phyloP scores from a whole-genome alignment of 2,888 invertebrate species.

The Eristalinus aeneus region DNA sequence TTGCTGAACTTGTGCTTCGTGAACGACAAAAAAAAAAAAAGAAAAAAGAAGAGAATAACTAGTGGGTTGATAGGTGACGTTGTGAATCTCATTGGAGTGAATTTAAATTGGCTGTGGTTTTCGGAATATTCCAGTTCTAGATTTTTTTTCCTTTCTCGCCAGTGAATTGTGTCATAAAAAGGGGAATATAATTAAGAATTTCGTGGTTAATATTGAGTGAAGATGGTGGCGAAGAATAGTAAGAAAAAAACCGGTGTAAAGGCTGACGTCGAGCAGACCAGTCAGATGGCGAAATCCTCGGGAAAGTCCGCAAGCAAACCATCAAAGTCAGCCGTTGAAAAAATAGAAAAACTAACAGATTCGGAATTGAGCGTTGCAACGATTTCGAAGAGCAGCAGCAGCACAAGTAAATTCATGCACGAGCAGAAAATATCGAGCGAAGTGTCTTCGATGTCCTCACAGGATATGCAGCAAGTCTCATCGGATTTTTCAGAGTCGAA shows the following conservation, averaged over 20 bases:
- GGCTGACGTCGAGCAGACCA: slow-evolving; percentile 70
- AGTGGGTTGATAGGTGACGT: slow-evolving; percentile 39
- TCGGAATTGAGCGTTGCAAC: slow-evolving; percentile 25
- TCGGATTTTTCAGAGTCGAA: slow-evolving; percentile 34
- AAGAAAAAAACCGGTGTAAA: slow-evolving; percentile 75
- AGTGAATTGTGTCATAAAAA: background rate
- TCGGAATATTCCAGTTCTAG: slow-evolving; percentile 1
- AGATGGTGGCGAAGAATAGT: slow-evolving; percentile 78
- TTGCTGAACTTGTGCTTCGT: slow-evolving; percentile 45
- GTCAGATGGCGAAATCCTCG: slow-evolving; percentile 11
- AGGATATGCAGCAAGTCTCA: slow-evolving; percentile 31
- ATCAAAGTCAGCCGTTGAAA: slow-evolving; percentile 27
- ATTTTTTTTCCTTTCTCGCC: no score
- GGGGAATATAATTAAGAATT: background rate
- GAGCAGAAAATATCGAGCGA: slow-evolving; percentile 73
- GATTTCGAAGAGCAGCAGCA: slow-evolving; percentile 33
- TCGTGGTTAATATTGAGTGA: background rate
- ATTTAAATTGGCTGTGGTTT: background rate
- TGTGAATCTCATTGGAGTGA: slow-evolving; percentile 28
- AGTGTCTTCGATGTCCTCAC: slow-evolving; percentile 76
- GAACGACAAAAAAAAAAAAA: background rate
- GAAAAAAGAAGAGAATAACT: background rate
- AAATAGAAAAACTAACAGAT: slow-evolving; percentile 35
- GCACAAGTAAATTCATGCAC: slow-evolving; percentile 30
- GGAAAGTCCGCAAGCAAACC: slow-evolving; percentile 10